These are phyloP conservation scores for Rhabditoides inermis DNA, from an alignment of 2,888 invertebrate genomes.

Conservation along the genomic window DNA sequence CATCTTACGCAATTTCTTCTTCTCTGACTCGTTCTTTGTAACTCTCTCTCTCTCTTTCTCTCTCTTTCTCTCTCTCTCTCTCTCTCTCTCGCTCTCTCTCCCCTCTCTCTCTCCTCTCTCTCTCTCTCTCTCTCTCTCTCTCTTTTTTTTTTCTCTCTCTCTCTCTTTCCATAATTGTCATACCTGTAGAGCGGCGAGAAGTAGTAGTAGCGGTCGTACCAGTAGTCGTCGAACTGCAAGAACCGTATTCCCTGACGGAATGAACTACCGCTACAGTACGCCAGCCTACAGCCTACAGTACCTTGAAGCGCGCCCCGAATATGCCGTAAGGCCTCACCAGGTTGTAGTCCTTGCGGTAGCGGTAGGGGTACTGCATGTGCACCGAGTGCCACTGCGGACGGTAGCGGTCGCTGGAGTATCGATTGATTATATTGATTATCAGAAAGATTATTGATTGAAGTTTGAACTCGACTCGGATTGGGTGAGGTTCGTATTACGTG, in stretches of 20 bases:
- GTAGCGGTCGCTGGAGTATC: slow-evolving; percentile 17
- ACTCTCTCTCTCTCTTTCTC: too few species aligned
- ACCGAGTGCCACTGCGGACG: slow-evolving; percentile 43
- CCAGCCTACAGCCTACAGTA: neutral
- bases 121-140: too few species aligned
- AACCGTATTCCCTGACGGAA: neutral
- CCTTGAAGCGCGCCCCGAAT: neutral
- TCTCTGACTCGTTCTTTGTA: too few species aligned
- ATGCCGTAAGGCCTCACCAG: slow-evolving; percentile 21
- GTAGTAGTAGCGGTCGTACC: slow-evolving; percentile 48
- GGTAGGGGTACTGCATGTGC: slow-evolving; percentile 31
- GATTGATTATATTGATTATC: neutral
- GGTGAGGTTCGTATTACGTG: too few species aligned
- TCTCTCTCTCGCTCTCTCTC: too few species aligned
- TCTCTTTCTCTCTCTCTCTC: too few species aligned
- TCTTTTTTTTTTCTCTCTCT: too few species aligned
- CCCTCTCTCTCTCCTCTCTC: too few species aligned
- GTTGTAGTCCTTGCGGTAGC: slow-evolving; percentile 36
- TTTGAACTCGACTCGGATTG: too few species aligned
- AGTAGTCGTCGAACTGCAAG: slow-evolving; percentile 38
- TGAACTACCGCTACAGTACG: neutral
- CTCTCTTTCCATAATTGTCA: too few species aligned
- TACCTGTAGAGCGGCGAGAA: slow-evolving; percentile 44
- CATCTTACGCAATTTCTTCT: too few species aligned
- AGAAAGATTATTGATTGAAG: too few species aligned